Conservation (phyloP, 2,113 vertebrate species). For the Silurus glanis region DNA sequence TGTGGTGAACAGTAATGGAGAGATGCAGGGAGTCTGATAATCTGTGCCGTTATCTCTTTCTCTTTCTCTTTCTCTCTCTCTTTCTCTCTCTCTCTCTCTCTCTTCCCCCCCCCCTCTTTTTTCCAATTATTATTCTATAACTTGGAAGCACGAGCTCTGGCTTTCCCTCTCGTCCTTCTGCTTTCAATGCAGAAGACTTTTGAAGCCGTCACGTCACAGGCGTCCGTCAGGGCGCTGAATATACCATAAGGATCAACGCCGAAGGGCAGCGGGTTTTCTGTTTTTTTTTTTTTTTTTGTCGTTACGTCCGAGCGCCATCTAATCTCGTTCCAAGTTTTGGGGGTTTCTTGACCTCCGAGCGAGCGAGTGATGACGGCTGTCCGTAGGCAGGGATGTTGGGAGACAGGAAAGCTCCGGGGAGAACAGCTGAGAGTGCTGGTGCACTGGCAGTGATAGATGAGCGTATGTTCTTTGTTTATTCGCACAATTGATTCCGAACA, state of each 20-base stretch:
- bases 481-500: slow-evolving; percentile 14
- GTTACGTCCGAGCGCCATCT: slow-evolving; percentile 10
- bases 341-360: slow-evolving; percentile 28
- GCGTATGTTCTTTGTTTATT: slow-evolving; percentile 34
- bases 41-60: slow-evolving; percentile 42
- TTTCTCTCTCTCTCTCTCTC: not conserved
- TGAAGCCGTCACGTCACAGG: slow-evolving; percentile 13
- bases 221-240: not conserved
- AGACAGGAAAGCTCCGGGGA: slow-evolving; percentile 43
- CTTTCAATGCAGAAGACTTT: not conserved
- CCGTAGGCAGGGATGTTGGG: slow-evolving; percentile 26
- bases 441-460: slow-evolving; percentile 39
- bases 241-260: not conserved
- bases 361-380: slow-evolving; percentile 32
- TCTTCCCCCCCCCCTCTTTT: too few species aligned
- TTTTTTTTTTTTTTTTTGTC: not conserved
- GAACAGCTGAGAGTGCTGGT: slow-evolving; percentile 37
- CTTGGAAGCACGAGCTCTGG: slow-evolving; percentile 48
- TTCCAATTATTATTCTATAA: slow-evolving; percentile 42
- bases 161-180: slow-evolving; percentile 19
- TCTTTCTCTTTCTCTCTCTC: slow-evolving; percentile 18
- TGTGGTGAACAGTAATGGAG: slow-evolving; percentile 49
- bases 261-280: not conserved
- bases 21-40: slow-evolving; percentile 42
- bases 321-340: slow-evolving; percentile 39